Conservation (phyloP, 2,113 vertebrate genomes). For the Anoura caudifer region DNA sequence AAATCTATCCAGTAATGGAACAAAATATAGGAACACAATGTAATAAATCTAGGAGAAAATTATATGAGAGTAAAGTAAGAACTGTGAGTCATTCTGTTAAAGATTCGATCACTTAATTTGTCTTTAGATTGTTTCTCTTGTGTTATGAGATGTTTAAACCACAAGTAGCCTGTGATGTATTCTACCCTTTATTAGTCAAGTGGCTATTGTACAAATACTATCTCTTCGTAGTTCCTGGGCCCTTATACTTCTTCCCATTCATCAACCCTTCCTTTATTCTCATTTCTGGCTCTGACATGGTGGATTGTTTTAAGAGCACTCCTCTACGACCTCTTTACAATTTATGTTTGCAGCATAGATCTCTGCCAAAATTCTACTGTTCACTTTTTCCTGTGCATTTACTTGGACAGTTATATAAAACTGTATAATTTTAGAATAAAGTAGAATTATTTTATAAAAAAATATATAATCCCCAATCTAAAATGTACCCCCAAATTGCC, state of each 20-base stretch:
- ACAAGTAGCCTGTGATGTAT: not conserved
- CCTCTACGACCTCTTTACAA: not conserved
- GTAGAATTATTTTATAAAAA: not conserved
- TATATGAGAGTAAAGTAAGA: conserved; percentile 8
- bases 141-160: conserved; percentile 29
- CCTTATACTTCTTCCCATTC: not conserved
- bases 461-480: not conserved
- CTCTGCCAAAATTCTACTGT: not conserved
- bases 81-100: conserved; percentile 34
- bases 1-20: not conserved
- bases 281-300: not conserved
- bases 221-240: not conserved
- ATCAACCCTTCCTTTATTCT: not conserved
- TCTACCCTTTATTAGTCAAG: not conserved
- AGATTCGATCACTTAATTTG: conserved; percentile 36
- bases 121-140: conserved; percentile 23
- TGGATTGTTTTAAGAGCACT: not conserved
- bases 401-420: not conserved
- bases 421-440: not conserved
- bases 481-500: not conserved
- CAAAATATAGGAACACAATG: not conserved
- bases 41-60: conserved; percentile 44
- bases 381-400: not conserved
- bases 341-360: not conserved
- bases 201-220: conserved; percentile 20